Percentiles rank a stretch among this genome's conserved stretches.
Conservation (phyloP, 2,888 invertebrate genomes). For the Baccha elongata region DNA sequence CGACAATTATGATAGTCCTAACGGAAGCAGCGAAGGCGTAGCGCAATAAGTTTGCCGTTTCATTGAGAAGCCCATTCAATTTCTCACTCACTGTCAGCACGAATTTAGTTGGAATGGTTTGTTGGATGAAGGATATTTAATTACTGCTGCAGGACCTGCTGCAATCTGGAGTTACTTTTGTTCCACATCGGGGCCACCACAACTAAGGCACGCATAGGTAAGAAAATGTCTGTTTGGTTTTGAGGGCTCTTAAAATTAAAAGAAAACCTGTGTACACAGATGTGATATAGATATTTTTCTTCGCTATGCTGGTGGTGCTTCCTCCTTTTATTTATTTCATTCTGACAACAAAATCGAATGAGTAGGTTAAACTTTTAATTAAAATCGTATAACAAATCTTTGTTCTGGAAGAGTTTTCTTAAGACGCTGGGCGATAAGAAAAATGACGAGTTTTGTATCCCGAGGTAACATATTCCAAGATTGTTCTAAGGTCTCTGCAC, state of each 20-base stretch:
- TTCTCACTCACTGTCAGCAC: constrained; percentile 69
- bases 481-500: too few relatives aligned
- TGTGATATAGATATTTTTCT: not conserved
- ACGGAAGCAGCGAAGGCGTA: not conserved
- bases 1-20: constrained; percentile 20
- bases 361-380: constrained; percentile 73
- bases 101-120: constrained; percentile 27
- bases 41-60: constrained; percentile 49
- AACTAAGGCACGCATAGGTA: constrained; percentile 9
- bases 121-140: constrained; percentile 64
- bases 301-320: not conserved
- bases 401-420: constrained; percentile 58
- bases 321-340: constrained; percentile 9
- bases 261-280: constrained; percentile 65
- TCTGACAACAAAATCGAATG: constrained; percentile 34
- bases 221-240: constrained; percentile 7
- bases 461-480: not conserved
- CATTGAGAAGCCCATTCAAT: constrained; percentile 66
- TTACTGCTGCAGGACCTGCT: constrained; percentile 55
- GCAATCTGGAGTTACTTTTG: constrained; percentile 59
- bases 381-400: constrained; percentile 71
- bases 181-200: constrained; percentile 20
- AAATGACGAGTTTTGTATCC: constrained; percentile 35
- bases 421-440: constrained; percentile 33
- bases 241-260: constrained; percentile 54